Base-by-base conservation (phyloP, 2,113 vertebrate genomes). In the Entelurus aequoreus region DNA sequence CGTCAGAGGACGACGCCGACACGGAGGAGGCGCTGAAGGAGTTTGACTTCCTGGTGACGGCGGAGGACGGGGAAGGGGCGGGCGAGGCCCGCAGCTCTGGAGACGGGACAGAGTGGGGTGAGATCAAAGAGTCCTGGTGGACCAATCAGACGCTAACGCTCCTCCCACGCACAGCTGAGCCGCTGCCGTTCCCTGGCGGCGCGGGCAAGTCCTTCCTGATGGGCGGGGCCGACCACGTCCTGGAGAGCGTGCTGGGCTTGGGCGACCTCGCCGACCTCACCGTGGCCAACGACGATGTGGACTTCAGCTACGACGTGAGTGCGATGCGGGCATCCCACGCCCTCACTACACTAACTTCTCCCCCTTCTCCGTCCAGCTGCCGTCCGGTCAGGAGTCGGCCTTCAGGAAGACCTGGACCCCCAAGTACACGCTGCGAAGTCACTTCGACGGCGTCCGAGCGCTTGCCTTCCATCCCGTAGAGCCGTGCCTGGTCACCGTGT, bases 401-500 rank as follows among this genome's bases (percentile, higher is more conserved):
- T 99, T 97, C 90, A 89, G 96, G 77, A 99, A 99, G 91, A 99
- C 97, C 35, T 99, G 97, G 97, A 98, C 95, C 76, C 94, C 96
- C 8, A 98, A 98, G 80, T 99, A 96, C 69, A 98, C 95, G 46
- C 90, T 99, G 69, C 92, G 96, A 72, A 98, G 96, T 87, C 97
- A 99, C 84, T 99, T 98, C 60, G 95, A 99, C 78, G 96, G 96
- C 68, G 95, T 99, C 6, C 92, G 95, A 36, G 93, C 93, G 28
- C 90, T 99, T 87, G 95, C 94, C 81, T 98, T 99, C 88, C 97
- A 99, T 87, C 97, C 97, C 38, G 87, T 95, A 63, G 97, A 99
- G 86, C 95, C 96, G 77, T 95, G 96, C 78, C 90, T 99, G 89
- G 93, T 98, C 87, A 98, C 95, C 60, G 97, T 95, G 84, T 98